Percentiles rank a stretch among this genome's conserved stretches.
These are phyloP conservation scores for Nestor notabilis DNA, from an alignment of 2,113 vertebrate genomes.

Conservation along the genomic window DNA sequence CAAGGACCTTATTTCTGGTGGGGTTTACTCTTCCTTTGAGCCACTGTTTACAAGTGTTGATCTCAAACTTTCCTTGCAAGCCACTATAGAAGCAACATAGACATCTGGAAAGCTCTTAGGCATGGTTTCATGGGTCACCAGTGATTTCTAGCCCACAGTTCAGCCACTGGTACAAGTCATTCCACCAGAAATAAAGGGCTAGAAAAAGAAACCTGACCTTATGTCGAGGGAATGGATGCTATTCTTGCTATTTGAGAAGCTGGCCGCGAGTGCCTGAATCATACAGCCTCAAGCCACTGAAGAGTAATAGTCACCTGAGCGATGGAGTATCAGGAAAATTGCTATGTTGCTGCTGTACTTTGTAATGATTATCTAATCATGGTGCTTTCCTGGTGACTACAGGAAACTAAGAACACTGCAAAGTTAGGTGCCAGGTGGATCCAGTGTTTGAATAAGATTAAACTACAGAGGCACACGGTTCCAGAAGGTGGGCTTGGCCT, in stretches of 20 bases:
- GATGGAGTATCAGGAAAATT: background rate
- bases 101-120: background rate
- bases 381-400: background rate
- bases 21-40: background rate
- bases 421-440: background rate
- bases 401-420: background rate
- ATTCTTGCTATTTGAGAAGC: slow-evolving; percentile 21
- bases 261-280: background rate
- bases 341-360: background rate
- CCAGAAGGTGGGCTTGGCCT: background rate
- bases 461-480: background rate
- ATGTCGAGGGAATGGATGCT: slow-evolving; percentile 8
- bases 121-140: background rate
- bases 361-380: slow-evolving; percentile 9
- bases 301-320: background rate
- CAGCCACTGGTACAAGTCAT: background rate
- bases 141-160: background rate
- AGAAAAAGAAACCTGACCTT: background rate
- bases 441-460: background rate
- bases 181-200: background rate
- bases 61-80: background rate
- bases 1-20: background rate
- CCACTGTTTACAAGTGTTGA: background rate
- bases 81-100: background rate
- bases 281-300: background rate